Percentiles rank a stretch among this genome's conserved stretches.
Conservation (phyloP, 2,888 invertebrate species). For the Buathra laborator region DNA sequence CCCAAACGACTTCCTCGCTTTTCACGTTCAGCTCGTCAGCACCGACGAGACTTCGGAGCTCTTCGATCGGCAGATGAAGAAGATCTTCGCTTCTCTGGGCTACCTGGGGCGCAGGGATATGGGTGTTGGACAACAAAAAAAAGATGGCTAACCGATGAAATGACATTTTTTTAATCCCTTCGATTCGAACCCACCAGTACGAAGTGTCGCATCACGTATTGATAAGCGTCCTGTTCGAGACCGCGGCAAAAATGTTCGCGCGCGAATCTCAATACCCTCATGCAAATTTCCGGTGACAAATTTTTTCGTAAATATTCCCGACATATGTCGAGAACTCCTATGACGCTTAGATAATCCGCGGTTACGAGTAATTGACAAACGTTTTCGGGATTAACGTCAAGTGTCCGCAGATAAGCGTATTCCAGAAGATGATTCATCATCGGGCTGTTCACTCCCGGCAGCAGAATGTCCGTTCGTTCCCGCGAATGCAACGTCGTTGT, state of each 20-base stretch:
- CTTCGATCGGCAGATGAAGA: slow-evolving; percentile 90
- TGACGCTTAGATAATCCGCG: slow-evolving; percentile 95
- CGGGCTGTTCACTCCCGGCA: slow-evolving; percentile 92
- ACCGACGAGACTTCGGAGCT: slow-evolving; percentile 91
- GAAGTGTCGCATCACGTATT: slow-evolving; percentile 92
- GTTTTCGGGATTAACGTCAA: slow-evolving; percentile 91
- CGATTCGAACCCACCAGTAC: slow-evolving; percentile 85
- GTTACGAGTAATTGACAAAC: slow-evolving; percentile 93
- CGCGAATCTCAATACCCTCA: slow-evolving; percentile 94
- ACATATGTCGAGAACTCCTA: slow-evolving; percentile 93
- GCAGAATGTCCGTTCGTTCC: slow-evolving; percentile 89
- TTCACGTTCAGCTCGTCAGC: slow-evolving; percentile 95
- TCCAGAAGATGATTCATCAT: slow-evolving; percentile 93
- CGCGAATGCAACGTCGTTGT: slow-evolving; percentile 92
- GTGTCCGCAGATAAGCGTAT: slow-evolving; percentile 93
- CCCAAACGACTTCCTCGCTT: slow-evolving; percentile 95
- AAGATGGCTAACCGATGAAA: too few species aligned
- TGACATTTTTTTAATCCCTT: background rate
- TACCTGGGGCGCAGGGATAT: slow-evolving; percentile 84
- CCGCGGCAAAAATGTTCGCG: slow-evolving; percentile 91
- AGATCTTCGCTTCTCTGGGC: slow-evolving; percentile 91
- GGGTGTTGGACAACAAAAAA: background rate
- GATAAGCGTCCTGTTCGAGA: slow-evolving; percentile 89
- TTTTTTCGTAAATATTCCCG: slow-evolving; percentile 90
- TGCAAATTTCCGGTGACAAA: slow-evolving; percentile 92